Conservation (phyloP, 2,888 invertebrate genomes). For the Epistrophe grossulariae region DNA sequence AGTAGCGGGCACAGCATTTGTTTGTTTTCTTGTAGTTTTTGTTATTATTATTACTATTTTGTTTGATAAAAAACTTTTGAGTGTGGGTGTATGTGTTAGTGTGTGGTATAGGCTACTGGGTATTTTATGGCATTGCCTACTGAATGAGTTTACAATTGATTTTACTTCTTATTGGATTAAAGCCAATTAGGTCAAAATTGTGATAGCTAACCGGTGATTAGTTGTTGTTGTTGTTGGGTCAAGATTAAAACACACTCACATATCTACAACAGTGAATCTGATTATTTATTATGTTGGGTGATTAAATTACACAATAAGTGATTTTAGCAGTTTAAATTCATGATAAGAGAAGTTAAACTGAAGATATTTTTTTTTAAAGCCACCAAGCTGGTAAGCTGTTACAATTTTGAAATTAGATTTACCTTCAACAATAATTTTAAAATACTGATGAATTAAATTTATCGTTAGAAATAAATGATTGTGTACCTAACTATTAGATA, state of each 20-base stretch:
- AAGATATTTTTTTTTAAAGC: neutral
- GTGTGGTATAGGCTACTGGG: slow-evolving; percentile 4
- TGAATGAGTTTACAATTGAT: slow-evolving; percentile 49
- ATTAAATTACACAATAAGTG: neutral
- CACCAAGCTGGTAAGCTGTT: neutral
- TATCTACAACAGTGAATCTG: neutral
- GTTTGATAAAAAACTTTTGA: neutral
- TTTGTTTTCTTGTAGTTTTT: slow-evolving; percentile 17
- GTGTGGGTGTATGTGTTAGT: neutral
- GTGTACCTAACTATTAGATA: neutral
- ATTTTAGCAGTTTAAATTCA: neutral
- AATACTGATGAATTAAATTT: neutral
- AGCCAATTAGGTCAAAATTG: slow-evolving; percentile 64
- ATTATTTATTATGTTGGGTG: neutral
- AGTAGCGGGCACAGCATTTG: slow-evolving; percentile 13
- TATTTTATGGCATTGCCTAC: neutral
- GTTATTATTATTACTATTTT: neutral
- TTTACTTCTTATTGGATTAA: slow-evolving; percentile 53
- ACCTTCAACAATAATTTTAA: neutral
- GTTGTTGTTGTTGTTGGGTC: slow-evolving; percentile 36
- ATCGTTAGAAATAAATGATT: neutral
- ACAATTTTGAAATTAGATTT: neutral
- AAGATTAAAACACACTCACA: slow-evolving; percentile 14
- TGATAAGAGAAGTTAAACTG: neutral
- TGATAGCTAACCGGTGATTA: slow-evolving; percentile 44